A percentile compares a stretch with the other conserved stretches of the same genome.
phyloP scores from a whole-genome alignment of 2,797 vertebrate species.

The Tolypeutes matacus region DNA sequence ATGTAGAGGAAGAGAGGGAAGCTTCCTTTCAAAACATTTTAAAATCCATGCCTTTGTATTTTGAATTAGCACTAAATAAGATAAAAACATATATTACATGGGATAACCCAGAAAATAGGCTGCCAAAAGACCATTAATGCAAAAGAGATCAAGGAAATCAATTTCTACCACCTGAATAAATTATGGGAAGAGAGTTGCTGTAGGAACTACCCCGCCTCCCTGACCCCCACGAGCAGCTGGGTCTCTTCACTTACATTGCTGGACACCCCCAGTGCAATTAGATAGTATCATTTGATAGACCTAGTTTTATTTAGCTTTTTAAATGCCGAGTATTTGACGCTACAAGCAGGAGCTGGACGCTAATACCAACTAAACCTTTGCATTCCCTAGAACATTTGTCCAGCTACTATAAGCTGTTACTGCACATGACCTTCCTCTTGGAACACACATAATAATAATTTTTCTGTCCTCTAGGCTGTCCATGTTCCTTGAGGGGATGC shows the following conservation, averaged over 20 bases:
- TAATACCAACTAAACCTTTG: background rate
- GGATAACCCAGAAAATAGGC: background rate
- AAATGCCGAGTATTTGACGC: background rate
- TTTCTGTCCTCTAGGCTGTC: background rate
- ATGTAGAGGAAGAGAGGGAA: background rate
- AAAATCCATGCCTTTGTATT: background rate
- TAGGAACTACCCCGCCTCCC: background rate
- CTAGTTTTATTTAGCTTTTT: background rate
- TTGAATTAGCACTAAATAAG: background rate
- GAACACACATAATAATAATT: background rate
- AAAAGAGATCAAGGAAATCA: background rate
- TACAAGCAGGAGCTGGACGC: background rate
- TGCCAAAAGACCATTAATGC: background rate
- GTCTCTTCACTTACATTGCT: accelerated
- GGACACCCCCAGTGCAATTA: background rate
- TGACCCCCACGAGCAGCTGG: accelerated
- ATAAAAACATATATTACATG: background rate
- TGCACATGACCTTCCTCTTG: background rate
- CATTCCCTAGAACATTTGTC: background rate
- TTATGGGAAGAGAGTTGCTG: background rate
- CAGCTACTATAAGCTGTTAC: background rate
- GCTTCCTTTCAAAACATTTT: background rate
- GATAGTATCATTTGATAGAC: too few relatives aligned
- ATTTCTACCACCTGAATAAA: background rate
- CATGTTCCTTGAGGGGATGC: too few relatives aligned